A percentile compares a stretch with the other conserved stretches of the same genome.
These are phyloP conservation scores for Strigamia crassipes DNA, from an alignment of 2,888 invertebrate species.

Conservation along the genomic window DNA sequence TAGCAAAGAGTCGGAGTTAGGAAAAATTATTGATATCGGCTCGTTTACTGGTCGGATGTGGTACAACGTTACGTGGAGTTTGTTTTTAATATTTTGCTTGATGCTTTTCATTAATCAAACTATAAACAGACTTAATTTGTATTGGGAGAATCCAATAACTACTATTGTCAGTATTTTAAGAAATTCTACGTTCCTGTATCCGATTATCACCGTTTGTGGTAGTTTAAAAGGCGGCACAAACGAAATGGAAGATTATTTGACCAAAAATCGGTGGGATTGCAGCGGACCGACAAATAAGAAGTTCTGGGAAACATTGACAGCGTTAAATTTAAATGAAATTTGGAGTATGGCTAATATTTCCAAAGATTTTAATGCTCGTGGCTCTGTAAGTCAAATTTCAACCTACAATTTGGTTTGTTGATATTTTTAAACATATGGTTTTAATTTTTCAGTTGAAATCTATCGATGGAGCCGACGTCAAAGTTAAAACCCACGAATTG, in stretches of 20 bases:
- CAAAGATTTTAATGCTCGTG: not conserved
- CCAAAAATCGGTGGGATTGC: not conserved
- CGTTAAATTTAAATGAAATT: not conserved
- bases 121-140: not conserved
- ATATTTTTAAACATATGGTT: not conserved
- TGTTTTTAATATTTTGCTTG: not conserved
- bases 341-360: not conserved
- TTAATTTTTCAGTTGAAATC: not conserved
- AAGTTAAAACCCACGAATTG: not conserved
- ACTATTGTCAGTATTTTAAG: not conserved
- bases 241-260: not conserved
- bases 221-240: not conserved
- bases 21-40: not conserved
- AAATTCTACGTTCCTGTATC: not conserved
- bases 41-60: not conserved
- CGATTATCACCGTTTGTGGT: not conserved
- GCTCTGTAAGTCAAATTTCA: not conserved
- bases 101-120: not conserved
- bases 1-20: not conserved
- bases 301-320: not conserved
- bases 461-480: not conserved
- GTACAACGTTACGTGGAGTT: not conserved
- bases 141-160: not conserved
- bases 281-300: not conserved
- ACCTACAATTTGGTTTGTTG: not conserved